phyloP scores from a whole-genome alignment of 2,113 vertebrate genomes.

The Seriola quinqueradiata region DNA sequence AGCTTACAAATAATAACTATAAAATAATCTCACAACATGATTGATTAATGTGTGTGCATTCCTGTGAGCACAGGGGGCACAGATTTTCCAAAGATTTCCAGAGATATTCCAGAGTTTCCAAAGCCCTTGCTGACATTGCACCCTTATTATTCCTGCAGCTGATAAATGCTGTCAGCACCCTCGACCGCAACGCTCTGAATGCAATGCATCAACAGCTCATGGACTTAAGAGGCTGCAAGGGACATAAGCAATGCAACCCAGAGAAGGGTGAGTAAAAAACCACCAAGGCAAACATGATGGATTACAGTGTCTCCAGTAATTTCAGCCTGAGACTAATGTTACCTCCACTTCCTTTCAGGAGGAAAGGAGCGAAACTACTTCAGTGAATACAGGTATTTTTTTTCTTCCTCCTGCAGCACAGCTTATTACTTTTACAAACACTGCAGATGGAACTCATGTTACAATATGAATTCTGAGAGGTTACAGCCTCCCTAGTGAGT shows the following conservation, averaged over 20 bases:
- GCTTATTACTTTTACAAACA: constrained; percentile 63
- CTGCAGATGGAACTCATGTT: constrained; percentile 64
- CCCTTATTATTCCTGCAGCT: constrained; percentile 82
- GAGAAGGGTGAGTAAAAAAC: constrained; percentile 88
- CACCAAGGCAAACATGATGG: constrained; percentile 43
- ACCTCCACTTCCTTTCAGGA: constrained; percentile 81
- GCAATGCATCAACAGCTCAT: constrained; percentile 93
- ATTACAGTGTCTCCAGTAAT: background rate
- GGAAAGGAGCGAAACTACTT: constrained; percentile 92
- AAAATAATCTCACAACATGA: constrained; percentile 26
- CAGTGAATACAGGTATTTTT: constrained; percentile 93
- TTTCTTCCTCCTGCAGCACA: constrained; percentile 30
- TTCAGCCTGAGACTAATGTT: constrained; percentile 44
- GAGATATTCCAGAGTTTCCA: constrained; percentile 25
- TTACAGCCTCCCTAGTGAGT: constrained; percentile 45
- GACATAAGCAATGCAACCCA: constrained; percentile 94
- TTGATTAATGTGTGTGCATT: constrained; percentile 14
- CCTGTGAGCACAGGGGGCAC: constrained; percentile 4
- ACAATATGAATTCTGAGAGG: constrained; percentile 41
- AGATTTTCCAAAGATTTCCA: constrained; percentile 27
- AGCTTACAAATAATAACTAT: constrained; percentile 19
- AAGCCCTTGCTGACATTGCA: constrained; percentile 40
- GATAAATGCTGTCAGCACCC: constrained; percentile 91
- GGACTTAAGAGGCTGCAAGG: constrained; percentile 94
- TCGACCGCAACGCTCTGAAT: constrained; percentile 92